Conservation (phyloP, 1,140 invertebrate species). For the Polypedilum vanderplanki region DNA sequence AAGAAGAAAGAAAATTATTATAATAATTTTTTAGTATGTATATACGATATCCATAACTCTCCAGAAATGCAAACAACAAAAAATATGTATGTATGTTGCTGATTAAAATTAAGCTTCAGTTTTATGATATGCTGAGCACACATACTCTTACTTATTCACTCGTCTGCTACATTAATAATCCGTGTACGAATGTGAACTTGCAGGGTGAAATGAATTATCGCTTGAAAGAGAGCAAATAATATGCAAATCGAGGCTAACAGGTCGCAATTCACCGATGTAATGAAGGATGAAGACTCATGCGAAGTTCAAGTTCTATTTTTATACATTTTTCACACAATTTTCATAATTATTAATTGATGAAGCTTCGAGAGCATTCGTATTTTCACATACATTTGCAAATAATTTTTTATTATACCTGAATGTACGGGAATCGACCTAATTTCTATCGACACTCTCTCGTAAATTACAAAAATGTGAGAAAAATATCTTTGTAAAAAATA, state of each 20-base stretch:
- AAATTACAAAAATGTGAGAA: no score
- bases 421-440: constrained; percentile 3
- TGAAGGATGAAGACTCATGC: constrained; percentile 9
- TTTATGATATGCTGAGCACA: constrained; percentile 11
- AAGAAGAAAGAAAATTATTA: background rate
- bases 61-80: background rate
- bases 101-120: constrained; percentile 10
- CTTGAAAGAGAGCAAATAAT: background rate
- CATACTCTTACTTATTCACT: background rate
- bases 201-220: background rate
- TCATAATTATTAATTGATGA: constrained; percentile 14
- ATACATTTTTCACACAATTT: constrained; percentile 19
- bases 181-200: background rate
- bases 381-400: no score
- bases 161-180: background rate
- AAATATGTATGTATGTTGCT: background rate
- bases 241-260: constrained; percentile 4
- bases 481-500: no score
- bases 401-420: background rate
- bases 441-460: background rate
- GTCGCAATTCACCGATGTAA: constrained; percentile 2
- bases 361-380: background rate
- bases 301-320: constrained; percentile 18
- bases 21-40: background rate
- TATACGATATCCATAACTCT: background rate